Evolutionary conservation across 1,140 invertebrate species (phyloP).

Genomic region (Cotesia chilonis): DNA sequence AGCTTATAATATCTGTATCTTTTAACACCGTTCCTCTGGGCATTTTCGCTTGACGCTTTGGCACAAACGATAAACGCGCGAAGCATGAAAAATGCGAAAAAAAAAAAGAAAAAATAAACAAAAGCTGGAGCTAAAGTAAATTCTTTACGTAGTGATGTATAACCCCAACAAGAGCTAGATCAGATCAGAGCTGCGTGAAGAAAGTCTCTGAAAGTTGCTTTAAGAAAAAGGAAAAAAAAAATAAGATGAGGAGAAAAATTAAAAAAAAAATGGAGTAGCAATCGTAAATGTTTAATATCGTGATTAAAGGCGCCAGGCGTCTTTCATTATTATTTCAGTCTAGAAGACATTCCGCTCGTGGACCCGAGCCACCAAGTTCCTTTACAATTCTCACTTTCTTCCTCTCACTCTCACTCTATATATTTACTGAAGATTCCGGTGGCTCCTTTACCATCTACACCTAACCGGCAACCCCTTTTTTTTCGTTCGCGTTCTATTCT

Average conservation of each 20-base stretch:
- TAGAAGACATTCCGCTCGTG: slow-evolving; percentile 59
- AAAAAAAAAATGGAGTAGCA: slow-evolving; percentile 41
- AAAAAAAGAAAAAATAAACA: slow-evolving; percentile 15
- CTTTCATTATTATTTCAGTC: slow-evolving; percentile 66
- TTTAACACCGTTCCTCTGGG: neutral
- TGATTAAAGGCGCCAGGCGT: slow-evolving; percentile 64
- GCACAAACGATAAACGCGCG: slow-evolving; percentile 43
- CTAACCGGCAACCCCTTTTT: neutral
- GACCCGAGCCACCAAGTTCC: slow-evolving; percentile 50
- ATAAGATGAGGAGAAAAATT: slow-evolving; percentile 28
- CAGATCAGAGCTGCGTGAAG: slow-evolving; percentile 46
- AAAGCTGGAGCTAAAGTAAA: slow-evolving; percentile 14
- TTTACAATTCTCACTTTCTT: slow-evolving; percentile 60
- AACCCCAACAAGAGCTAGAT: slow-evolving; percentile 43
- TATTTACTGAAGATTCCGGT: neutral
- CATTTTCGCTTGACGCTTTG: slow-evolving; percentile 45
- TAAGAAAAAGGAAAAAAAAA: slow-evolving; percentile 31
- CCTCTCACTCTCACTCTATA: neutral
- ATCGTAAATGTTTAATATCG: slow-evolving; percentile 67
- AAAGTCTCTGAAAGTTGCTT: slow-evolving; percentile 38
- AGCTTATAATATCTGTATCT: slow-evolving; percentile 25
- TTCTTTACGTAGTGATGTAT: slow-evolving; percentile 20
- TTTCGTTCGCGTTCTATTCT: slow-evolving; percentile 2
- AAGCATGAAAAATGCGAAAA: slow-evolving; percentile 32
- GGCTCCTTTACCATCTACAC: too few relatives aligned